Evolutionary conservation across 1,140 invertebrate species (phyloP).

Genomic region (Oreohelix idahoensis): DNA sequence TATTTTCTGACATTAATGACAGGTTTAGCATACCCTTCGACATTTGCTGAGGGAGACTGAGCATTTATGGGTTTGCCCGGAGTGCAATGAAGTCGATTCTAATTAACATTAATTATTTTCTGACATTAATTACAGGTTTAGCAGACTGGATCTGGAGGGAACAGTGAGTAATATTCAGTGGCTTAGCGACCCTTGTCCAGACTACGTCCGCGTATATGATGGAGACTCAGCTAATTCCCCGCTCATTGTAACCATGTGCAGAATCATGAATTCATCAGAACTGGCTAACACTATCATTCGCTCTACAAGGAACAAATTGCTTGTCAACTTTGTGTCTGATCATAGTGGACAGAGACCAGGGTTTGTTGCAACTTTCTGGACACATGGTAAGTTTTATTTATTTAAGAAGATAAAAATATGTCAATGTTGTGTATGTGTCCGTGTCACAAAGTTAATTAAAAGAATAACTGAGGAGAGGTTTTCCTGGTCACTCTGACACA

Average conservation of each 20-base stretch:
- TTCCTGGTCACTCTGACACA: too few species aligned
- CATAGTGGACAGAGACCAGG: background rate
- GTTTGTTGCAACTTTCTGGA: background rate
- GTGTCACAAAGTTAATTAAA: too few species aligned
- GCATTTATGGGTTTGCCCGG: too few species aligned
- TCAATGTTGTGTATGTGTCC: too few species aligned
- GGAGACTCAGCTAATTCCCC: background rate
- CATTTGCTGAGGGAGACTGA: too few species aligned
- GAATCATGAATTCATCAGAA: background rate
- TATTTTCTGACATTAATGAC: too few species aligned
- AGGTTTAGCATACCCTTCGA: too few species aligned
- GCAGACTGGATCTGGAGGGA: background rate
- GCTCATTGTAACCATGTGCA: background rate
- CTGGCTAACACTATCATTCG: background rate
- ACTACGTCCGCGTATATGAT: background rate
- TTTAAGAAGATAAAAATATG: too few species aligned
- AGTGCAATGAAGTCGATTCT: too few species aligned
- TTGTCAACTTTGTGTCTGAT: background rate
- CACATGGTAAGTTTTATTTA: background rate
- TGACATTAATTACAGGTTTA: too few species aligned
- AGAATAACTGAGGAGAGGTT: too few species aligned
- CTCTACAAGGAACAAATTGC: background rate
- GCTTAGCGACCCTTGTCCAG: background rate
- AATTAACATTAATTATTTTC: too few species aligned
- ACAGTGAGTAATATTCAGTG: background rate